Evolutionary conservation across 2,113 vertebrate species (phyloP), one percentile per base, ranked within the genome.

Genomic region (Acinonyx jubatus): DNA sequence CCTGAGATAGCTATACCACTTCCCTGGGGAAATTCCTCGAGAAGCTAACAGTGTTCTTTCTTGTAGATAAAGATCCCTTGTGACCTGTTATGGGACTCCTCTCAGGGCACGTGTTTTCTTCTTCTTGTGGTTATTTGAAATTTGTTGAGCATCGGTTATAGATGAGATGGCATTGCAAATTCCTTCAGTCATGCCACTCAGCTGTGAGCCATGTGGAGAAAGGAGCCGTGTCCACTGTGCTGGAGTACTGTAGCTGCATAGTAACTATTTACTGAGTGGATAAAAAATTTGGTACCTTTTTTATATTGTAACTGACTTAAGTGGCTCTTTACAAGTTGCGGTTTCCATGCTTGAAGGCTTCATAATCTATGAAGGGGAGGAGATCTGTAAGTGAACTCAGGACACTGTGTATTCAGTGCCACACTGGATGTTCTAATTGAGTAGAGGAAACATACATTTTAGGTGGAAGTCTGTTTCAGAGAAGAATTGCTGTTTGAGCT

Each of bases 11-110:
- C 65, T 91, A 23, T 90, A 88, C 57, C 31, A 82, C 93, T 92
- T 88, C 94, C 84, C 66, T 33, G 29, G 65, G 97, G 92, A 95
- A 80, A 89, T 90, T 92, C 38, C 69, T 83, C n/a, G 74, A 79
- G 52, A 92, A 23, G n/a, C 68, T 48, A 93, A 73, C 52, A 68
- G 33, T 78, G 27, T 92, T 95, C 41, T 50, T 97, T 94, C 76
- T 90, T 92, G 23, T 88, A 94, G 81, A 96, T 87, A 86, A 96
- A 96, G 92, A 96, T 92, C 69, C 6, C 61, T 93, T 88, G 78
- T 92, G 97, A 95, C 81, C 91, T 85, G 14, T 92, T 95, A 76
- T 16, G 38, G 93, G 18, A 36, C 9, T 96, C 19, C 55, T 95
- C 57, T 80, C 23, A 16, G 80, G 95, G 89, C 81, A 84, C 38